Conservation (phyloP, 2,797 vertebrate genomes). For the Artibeus jamaicensis region DNA sequence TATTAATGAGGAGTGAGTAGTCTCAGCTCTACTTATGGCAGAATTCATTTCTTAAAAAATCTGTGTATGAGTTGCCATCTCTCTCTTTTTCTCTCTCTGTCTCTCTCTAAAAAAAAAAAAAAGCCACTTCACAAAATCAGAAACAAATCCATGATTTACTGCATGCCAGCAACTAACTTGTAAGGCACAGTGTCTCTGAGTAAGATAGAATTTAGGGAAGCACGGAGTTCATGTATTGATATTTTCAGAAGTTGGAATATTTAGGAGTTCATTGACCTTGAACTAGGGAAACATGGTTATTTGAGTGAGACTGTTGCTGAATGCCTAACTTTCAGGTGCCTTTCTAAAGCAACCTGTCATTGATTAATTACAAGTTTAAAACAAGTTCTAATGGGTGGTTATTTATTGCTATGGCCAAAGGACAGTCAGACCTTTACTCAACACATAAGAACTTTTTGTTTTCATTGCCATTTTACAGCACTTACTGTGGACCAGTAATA, state of each 20-base stretch:
- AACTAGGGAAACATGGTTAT: not conserved
- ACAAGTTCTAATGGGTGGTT: not conserved
- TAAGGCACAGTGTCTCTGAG: not conserved
- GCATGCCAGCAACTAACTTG: not conserved
- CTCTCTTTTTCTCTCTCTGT: not conserved
- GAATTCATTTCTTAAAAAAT: not conserved
- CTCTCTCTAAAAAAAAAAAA: not conserved
- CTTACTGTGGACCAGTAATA: not conserved
- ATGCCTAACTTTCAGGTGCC: not conserved
- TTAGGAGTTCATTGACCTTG: not conserved
- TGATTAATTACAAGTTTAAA: constrained; percentile 10
- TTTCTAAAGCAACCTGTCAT: not conserved
- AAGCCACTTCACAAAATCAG: not conserved
- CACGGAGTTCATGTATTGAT: not conserved
- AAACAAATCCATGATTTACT: not conserved
- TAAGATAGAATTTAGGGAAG: not conserved
- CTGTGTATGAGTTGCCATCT: not conserved
- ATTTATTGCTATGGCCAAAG: not conserved
- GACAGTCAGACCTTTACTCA: not conserved
- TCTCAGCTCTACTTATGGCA: not conserved
- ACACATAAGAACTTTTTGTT: not conserved
- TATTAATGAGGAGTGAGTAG: not conserved
- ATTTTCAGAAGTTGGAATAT: not conserved
- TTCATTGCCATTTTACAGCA: not conserved
- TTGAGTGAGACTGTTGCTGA: not conserved